Base-by-base conservation (phyloP, 2,113 vertebrate genomes). In the Gobius niger region DNA sequence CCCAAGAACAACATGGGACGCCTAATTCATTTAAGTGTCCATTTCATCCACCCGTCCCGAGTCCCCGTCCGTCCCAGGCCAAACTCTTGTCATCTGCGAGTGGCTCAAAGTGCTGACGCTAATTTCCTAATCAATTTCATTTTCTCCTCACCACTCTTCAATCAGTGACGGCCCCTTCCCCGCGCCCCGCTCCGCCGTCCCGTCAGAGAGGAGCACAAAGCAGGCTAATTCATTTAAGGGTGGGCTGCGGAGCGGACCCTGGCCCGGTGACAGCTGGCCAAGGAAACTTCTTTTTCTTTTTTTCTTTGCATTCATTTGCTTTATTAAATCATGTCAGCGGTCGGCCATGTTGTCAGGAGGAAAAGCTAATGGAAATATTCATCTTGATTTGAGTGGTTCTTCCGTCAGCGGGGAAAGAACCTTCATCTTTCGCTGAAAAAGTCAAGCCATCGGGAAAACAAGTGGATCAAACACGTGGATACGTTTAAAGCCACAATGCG, bases 41-140 rank as follows among this genome's bases (percentile, higher is more conserved):
- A 34, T 34, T 34, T 34, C 24, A 34, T 34, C 24, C 5, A 4
- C 47, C 47, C 6, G 12, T 47, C 47, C 77, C 60, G 82, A 77
- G 11, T 89, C 3, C 12, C 61, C 57, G 42, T 77, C 75, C 73
- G 85, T 65, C 73, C 84, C 78, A 66, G 18, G 88, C 88, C 90
- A 92, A 95, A 92, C 85, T 88, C 87, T 91, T 82, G 78, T 89
- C 83, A 85, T 83, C 78, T 82, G 75, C 75, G 86, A 94, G 93
- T 92, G 85, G 77, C 83, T 92, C 87, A 84, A 86, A 95, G 88
- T 93, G 86, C 90, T 93, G 90, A 92, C 91, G 92, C 93, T 93
- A 94, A 94, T 95, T 94, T 95, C 76, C 92, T 92, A 94, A 95
- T 94, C 92, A 95, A 94, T 94, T 93, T 88, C 82, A 92, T 93